Evolutionary conservation across 2,888 invertebrate species (phyloP), one percentile per base, ranked within the genome.

Genomic region (Danaus chrysippus): DNA sequence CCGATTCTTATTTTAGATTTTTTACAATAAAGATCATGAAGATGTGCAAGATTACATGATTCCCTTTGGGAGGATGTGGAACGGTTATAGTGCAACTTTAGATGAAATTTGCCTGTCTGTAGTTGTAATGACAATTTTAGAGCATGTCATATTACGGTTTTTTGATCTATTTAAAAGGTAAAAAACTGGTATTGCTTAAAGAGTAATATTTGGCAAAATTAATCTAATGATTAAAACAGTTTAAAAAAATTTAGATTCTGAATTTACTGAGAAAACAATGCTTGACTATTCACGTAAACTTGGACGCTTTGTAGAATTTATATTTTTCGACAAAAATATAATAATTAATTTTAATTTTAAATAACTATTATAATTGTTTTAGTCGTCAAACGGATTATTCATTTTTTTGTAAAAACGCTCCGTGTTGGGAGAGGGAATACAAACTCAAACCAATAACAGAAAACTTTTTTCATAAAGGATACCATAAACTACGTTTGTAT

Each of bases 361-460:
- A 34, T 23, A 23, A 55, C 6, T 6, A 13, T 42, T 42, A 43
- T 15, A 55, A 41, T 54, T 42, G 10, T 56, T 56, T 12, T 10
- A 57, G 54, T 23, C 41, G 55, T 11, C 23, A 8, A 43, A 43
- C 54, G 42, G 62, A 62, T 52, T 62, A 62, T 15, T n/a, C 46
- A 42, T 3, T 10, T 23, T 19, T 44, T 12, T 41, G 58, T 9
- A 10, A 3, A n/a, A 34, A 49, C 17, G 42, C 12, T 34, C 62
- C 62, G 6, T 49, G 58, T 15, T 62, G 62, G 62, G 58, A 62
- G 44, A 58, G 58, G 9, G 62, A 62, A 46, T 62, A 62, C 55
- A 62, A 52, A 11, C 46, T 62, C 3, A 42, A 58, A 11, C 54
- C 54, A 9, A 41, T 62, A 1, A 55, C 46, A 3, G 58, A 62